Evolutionary conservation across 2,113 vertebrate genomes (phyloP).

Genomic region (Myxocyprinus asiaticus): DNA sequence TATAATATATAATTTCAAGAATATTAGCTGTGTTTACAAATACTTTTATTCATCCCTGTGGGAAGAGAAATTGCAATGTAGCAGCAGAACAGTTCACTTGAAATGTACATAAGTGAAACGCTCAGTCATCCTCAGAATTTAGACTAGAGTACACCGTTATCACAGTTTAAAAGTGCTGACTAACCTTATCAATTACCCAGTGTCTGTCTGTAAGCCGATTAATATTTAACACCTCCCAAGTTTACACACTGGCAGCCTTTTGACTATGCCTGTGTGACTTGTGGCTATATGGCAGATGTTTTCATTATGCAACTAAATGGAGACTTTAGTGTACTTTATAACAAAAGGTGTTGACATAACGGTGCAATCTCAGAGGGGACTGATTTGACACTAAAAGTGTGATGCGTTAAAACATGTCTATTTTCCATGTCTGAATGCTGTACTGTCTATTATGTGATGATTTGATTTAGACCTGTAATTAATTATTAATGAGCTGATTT

Average conservation of each 20-base stretch:
- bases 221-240: slow-evolving; percentile 23
- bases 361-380: neutral
- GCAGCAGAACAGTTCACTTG: no score
- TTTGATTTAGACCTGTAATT: slow-evolving; percentile 15
- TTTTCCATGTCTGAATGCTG: slow-evolving; percentile 6
- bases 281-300: slow-evolving; percentile 25
- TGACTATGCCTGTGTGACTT: slow-evolving; percentile 22
- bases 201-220: neutral
- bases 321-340: slow-evolving; percentile 42
- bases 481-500: slow-evolving; percentile 31
- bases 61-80: no score
- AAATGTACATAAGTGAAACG: neutral
- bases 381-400: neutral
- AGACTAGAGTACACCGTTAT: neutral
- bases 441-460: neutral
- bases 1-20: no score
- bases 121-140: neutral
- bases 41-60: no score
- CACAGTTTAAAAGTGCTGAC: slow-evolving; percentile 11
- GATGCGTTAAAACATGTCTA: neutral
- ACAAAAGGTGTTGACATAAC: slow-evolving; percentile 19
- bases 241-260: no score
- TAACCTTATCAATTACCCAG: slow-evolving; percentile 11
- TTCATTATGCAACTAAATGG: slow-evolving; percentile 40
- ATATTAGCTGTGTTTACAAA: no score